These are phyloP conservation scores for Gallinago stenura DNA, from an alignment of 2,797 vertebrate genomes.

Conservation along the genomic window DNA sequence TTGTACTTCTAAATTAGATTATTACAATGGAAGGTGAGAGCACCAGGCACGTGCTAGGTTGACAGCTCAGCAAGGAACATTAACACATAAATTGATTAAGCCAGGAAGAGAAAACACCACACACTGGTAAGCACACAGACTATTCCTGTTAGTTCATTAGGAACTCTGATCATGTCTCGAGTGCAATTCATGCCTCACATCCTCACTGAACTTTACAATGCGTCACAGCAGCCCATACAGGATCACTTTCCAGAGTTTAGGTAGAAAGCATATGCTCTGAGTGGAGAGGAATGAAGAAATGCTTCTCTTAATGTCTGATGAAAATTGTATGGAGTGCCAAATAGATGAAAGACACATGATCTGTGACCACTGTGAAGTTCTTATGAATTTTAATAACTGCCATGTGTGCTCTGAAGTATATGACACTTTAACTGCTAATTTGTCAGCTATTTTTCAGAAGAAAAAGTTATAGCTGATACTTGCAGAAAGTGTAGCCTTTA, in stretches of 20 bases:
- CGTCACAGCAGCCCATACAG: not conserved
- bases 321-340: not conserved
- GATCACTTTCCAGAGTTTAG: not conserved
- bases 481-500: not conserved
- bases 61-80: not conserved
- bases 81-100: conserved; percentile 23
- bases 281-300: not conserved
- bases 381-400: conserved; percentile 53
- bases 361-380: conserved; percentile 47
- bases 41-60: not conserved
- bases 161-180: not conserved
- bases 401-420: conserved; percentile 35
- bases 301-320: not conserved
- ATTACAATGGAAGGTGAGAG: not conserved
- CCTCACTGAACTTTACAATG: not conserved
- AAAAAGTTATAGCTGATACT: conserved; percentile 30
- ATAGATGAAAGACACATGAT: conserved; percentile 36
- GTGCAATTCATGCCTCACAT: not conserved
- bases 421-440: conserved; percentile 50
- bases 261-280: not conserved
- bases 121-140: not conserved
- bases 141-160: not conserved
- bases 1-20: not conserved
- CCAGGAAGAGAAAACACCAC: not conserved
- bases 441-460: conserved; percentile 34